These are phyloP conservation scores for Neofelis nebulosa DNA, from an alignment of 2,113 vertebrate species.

Conservation along the genomic window DNA sequence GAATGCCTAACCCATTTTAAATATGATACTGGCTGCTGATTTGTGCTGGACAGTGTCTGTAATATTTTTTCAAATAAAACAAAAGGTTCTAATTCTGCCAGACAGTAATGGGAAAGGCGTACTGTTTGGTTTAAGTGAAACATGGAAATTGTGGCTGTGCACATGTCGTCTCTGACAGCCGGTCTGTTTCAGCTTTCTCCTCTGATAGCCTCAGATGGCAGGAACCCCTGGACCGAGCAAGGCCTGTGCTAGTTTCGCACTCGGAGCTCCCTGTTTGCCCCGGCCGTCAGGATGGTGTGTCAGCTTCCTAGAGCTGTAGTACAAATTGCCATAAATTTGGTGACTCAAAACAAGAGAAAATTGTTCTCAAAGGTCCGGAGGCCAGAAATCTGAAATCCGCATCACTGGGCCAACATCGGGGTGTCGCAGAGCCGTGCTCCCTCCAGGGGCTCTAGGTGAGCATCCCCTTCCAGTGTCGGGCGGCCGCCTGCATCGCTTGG, in stretches of 20 bases:
- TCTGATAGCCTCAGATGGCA: no score
- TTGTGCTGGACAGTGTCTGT: background rate
- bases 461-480: background rate
- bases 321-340: background rate
- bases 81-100: background rate
- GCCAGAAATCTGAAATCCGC: background rate
- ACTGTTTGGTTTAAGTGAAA: background rate
- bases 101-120: background rate
- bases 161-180: fast-evolving
- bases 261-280: background rate
- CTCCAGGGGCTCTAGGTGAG: background rate
- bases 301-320: background rate
- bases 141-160: background rate
- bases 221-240: background rate
- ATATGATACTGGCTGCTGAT: background rate
- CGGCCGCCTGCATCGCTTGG: background rate
- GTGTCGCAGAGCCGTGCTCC: background rate
- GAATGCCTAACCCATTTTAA: background rate
- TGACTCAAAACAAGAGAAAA: background rate
- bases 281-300: background rate
- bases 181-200: background rate
- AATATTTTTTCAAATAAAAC: background rate
- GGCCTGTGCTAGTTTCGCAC: background rate
- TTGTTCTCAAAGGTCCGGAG: background rate
- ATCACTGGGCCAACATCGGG: background rate